Base-by-base conservation (phyloP, 2,797 vertebrate genomes). In the Platalea minor region DNA sequence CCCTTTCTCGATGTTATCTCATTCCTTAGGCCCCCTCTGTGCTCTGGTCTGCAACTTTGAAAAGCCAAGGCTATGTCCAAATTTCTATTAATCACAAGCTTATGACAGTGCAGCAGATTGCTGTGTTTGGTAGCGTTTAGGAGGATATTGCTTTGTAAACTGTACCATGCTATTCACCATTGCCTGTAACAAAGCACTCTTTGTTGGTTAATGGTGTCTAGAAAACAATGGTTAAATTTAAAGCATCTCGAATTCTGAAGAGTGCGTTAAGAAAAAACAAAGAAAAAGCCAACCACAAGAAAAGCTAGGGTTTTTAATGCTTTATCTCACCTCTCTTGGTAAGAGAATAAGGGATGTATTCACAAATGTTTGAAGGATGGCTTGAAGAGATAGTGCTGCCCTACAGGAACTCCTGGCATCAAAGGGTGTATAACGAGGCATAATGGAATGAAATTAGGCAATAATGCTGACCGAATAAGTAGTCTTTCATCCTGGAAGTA, bases 221-320 rank as follows among this genome's bases (percentile, higher is more conserved):
- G 43, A 72, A 96, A 94, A 85, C 75, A 89, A 61, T 45, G 54
- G 56, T 54, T 67, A 92, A 74, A 85, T 94, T 80, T 94, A 93
- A 93, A 84, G 23, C 39, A 84, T 84, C 76, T 96, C 39, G 48
- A 57, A 24, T 73, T 88, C 76, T 72, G 43, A 81, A 60, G 48
- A 75, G 33, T n/a, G 6, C 0, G 0, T 76, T 88, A 87, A 85
- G 11, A 50, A 16, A 31, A 28, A 84, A 31, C 80, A 70, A 46
- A 24, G 6, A 35, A 81, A 85, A 89, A 50, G 10, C 11, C 50
- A 93, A 64, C 29, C 1, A 1, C 31, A 76, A 61, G 57, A 70
- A 93, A 95, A 85, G 39, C 31, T 48, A 53, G 8, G 8, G 6
- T 10, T 41, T 86, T 78, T 33, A 72, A 65, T 67, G 19, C 72